Evolutionary conservation across 2,113 vertebrate genomes (phyloP).

Genomic region (Tautogolabrus adspersus): DNA sequence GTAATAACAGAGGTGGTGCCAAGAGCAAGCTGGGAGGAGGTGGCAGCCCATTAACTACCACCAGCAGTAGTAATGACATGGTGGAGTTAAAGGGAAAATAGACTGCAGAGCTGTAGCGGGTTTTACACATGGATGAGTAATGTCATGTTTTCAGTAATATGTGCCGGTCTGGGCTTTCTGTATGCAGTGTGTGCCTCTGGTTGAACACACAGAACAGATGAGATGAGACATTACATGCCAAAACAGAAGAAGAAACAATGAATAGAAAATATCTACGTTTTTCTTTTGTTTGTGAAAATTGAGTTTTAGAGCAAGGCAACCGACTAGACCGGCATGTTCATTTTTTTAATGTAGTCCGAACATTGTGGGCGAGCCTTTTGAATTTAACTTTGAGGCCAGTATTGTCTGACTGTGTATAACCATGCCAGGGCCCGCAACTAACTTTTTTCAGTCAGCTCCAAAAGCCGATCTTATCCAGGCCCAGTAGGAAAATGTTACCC

Average conservation of each 20-base stretch:
- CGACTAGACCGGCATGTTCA: no score
- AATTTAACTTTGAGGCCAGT: no score
- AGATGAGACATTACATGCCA: neutral
- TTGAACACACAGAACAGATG: neutral
- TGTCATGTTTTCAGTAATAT: neutral
- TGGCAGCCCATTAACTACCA: slow-evolving; percentile 59
- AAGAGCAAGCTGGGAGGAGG: slow-evolving; percentile 55
- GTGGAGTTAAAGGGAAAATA: slow-evolving; percentile 2
- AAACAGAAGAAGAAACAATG: neutral
- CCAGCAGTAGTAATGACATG: slow-evolving; percentile 49
- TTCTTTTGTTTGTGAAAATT: no score
- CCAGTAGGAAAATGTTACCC: no score
- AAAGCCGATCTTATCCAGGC: no score
- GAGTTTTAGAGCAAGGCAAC: no score
- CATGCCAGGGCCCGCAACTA: no score
- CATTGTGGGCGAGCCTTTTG: no score
- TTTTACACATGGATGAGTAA: slow-evolving; percentile 31
- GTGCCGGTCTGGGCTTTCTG: neutral
- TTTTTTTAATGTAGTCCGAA: no score
- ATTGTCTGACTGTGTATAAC: no score
- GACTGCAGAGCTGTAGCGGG: neutral
- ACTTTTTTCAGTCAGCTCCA: no score
- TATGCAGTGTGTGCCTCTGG: neutral
- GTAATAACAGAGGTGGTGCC: slow-evolving; percentile 50
- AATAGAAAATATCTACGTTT: no score